Evolutionary conservation across 2,113 vertebrate genomes (phyloP), one percentile per base, ranked within the genome.

Genomic region (Zeus faber): DNA sequence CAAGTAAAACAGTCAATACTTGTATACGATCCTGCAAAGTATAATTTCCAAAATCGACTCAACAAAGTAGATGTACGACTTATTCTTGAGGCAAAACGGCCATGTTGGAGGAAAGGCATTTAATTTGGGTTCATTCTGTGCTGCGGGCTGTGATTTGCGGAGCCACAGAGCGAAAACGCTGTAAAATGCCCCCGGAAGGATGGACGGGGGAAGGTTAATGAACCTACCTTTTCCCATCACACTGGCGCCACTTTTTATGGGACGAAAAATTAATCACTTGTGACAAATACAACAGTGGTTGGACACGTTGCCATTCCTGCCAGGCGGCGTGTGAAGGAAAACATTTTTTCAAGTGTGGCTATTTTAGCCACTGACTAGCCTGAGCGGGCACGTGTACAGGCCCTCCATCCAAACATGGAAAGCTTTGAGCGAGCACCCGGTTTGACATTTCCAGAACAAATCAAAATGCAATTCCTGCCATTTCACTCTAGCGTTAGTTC

Each of bases 231-330:
- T 14, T 80, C 72, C 81, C 82, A 86, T 87, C 76, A 73, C 76
- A 66, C 80, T 63, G 49, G 47, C 67, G 65, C 76, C 58, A 39
- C 50, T 73, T 84, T 88, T 85, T 86, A 86, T 74, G 60, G 75
- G 63, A 46, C 53, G 24, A 49, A 62, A 71, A 85, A 86, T 88
- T 84, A 86, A 88, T 87, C 86, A 86, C 87, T 82, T 85, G 87
- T 84, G 87, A 88, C 83, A 85, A 85, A 86, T 80, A 78, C 76
- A 58, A 58, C 33, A 18, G 65, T 49, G 33, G 74, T 74, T 64
- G 70, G 79, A 81, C 64, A 46, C 54, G 61, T 73, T 70, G 65
- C 74, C 64, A 65, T 75, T 79, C 77, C 74, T 80, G 79, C 76
- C 65, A 75, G 73, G 70, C 74, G 22, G 78, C 67, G 74, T 80